Base-by-base conservation (phyloP, 2,888 invertebrate species). In the Elysia crispata region DNA sequence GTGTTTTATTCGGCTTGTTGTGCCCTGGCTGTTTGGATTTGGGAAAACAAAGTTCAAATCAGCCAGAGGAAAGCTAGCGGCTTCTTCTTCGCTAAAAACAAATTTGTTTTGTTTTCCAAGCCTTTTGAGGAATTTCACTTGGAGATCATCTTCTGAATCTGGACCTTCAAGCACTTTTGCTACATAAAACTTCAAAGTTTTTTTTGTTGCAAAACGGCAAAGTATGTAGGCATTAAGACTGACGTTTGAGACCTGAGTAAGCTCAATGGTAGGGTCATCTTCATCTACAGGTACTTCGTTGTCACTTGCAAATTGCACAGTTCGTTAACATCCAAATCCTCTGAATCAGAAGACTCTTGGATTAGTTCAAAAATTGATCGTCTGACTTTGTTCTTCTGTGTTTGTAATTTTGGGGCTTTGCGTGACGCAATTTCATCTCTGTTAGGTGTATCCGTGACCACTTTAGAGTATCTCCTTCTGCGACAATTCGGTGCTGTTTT, bases 141-240 rank as follows among this genome's bases (percentile, higher is more conserved):
- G 25, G 30, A 66, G 23, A 28, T 66, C 67, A 66, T 66, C 25
- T 28, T 66, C 67, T 66, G 20, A 11, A 28, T 66, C 67, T 28
- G 23, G 60, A 28, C 67, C 67, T 28, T 23, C 23, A 3, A 66
- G 1, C 28, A 66, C 67, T 66, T 23, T 30, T 28, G 25, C 67
- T 18, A 66, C 25, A 13, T 66, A 66, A 28, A 28, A 28, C 18
- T 30, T 18, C 6, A 18, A 18, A 28, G 23, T 66, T 13, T 28
- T 66, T 13, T 66, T 66, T 66, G 25, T 28, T 66, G 67, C 67
- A 23, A 66, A 23, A n/a, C 25, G 60, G 25, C n/a, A n/a, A 60
- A 60, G n/a, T n/a, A 60, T 60, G 60, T 23, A 60, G 60, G 3
- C 60, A 60, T 25, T 15, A 23, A 25, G 5, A n/a, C 15, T 60